Evolutionary conservation across 2,888 invertebrate species (phyloP).

Genomic region (Caradrina clavipalpis): DNA sequence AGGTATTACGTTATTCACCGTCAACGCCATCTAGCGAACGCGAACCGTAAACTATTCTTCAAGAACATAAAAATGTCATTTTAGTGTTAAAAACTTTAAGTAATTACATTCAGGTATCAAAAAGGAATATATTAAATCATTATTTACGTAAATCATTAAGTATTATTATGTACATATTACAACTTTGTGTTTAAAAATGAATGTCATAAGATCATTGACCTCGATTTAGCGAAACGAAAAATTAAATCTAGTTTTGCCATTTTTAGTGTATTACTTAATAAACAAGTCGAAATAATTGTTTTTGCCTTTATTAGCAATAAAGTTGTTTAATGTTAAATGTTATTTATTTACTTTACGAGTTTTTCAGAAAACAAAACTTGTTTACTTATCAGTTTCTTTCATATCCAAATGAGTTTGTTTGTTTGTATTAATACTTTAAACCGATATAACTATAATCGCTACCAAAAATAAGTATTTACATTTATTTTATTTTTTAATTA

Average conservation of each 20-base stretch:
- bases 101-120: background rate
- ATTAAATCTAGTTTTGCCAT: background rate
- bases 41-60: conserved; percentile 22
- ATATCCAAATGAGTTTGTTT: background rate
- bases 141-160: background rate
- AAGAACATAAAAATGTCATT: background rate
- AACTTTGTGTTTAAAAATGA: background rate
- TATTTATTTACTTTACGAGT: background rate
- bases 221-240: conserved; percentile 2
- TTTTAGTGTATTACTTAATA: background rate
- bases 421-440: background rate
- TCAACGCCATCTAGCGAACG: conserved; percentile 51
- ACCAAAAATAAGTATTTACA: conserved; percentile 2
- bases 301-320: background rate
- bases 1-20: background rate
- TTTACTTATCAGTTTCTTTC: too few species aligned
- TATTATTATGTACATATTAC: background rate
- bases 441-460: background rate
- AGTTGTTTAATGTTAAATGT: background rate
- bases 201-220: conserved; percentile 29
- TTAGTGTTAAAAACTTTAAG: conserved; percentile 10
- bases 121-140: background rate
- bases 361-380: background rate
- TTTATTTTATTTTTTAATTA: background rate
- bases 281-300: background rate